Base-by-base conservation (phyloP, 1,140 invertebrate genomes). In the Monochamus saltuarius region DNA sequence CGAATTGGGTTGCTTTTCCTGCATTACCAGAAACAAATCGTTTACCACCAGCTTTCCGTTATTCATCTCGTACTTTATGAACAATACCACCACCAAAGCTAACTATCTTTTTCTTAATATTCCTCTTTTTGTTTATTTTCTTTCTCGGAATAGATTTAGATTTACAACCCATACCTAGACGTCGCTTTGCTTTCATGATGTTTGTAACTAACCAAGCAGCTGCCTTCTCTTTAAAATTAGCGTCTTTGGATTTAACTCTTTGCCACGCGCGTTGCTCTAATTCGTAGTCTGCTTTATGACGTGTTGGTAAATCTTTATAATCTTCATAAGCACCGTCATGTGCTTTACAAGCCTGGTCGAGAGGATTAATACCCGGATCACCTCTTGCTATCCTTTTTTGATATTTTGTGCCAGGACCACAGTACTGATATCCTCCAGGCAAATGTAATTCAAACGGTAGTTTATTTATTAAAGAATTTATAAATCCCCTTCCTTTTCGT, bases 271-370 rank as follows among this genome's bases (percentile, higher is more conserved):
- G 73, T 43, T 75, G 56, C 36, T 66, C 62, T 53, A 80, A 71
- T 51, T 64, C 37, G 57, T 71, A 65, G 70, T 81, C 78, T 22
- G 78, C 79, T 58, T 64, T 49, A 60, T 78, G 71, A 64, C 79
- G 65, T 22, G 63, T 59, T 29, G 49, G 22, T 49, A 77, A 57
- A 69, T 78, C 64, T 37, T 70, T 71, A 43, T 64, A 67, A 61
- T 75, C 59, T 0, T 67, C 61, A 65, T 80, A 80, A 4, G 69
- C 69, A 49, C 81, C 78, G 71, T 80, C 76, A 58, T 81, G 80
- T 36, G 73, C 46, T 67, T 75, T 79, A 56, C 78, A 80, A 19
- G 75, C 71, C 53, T 67, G 34, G 67, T 82, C 79, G 29, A 83
- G 67, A 16, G 50, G 49, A 73, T 81, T 81, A 29, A 81, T 69